Evolutionary conservation across 2,113 vertebrate species (phyloP).

Genomic region (Podilymbus podiceps): DNA sequence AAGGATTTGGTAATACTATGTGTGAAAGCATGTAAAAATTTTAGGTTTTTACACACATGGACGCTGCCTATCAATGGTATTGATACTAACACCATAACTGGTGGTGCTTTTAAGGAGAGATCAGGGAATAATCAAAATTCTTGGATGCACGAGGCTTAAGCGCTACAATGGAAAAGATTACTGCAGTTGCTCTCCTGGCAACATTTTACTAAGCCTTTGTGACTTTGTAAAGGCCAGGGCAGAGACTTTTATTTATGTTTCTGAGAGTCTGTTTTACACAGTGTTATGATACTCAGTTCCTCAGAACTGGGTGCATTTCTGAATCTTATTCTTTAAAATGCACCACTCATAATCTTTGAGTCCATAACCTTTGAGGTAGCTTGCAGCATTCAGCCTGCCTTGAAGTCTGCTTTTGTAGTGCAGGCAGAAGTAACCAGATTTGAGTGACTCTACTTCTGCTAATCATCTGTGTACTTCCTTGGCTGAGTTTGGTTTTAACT

Average conservation of each 20-base stretch:
- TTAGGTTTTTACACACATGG: neutral
- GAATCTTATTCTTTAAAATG: neutral
- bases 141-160: neutral
- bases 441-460: neutral
- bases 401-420: neutral
- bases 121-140: neutral
- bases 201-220: neutral
- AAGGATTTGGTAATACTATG: neutral
- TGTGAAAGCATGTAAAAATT: neutral
- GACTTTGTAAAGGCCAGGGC: neutral
- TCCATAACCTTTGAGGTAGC: neutral
- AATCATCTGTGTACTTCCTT: neutral
- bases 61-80: neutral
- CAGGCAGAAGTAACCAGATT: neutral
- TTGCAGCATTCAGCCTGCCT: neutral
- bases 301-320: neutral
- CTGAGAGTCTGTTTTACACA: neutral
- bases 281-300: neutral
- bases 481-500: neutral
- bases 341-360: neutral
- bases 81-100: neutral
- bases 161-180: neutral
- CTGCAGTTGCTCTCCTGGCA: neutral
- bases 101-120: neutral
- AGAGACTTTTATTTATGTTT: neutral